Conservation (phyloP, 1,140 invertebrate genomes). For the Drosophila busckii region DNA sequence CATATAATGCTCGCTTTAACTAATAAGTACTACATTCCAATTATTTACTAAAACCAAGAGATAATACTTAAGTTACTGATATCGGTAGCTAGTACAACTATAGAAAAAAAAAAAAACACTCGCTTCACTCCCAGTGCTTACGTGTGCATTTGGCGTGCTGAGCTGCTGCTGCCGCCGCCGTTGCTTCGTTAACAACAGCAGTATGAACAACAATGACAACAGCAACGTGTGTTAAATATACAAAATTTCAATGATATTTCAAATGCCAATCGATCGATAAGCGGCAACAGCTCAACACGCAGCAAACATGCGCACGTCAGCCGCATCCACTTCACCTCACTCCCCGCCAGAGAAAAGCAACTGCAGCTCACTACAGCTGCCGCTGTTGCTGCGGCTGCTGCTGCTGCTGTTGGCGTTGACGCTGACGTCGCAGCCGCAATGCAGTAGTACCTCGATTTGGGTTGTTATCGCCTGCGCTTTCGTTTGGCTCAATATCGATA, state of each 20-base stretch:
- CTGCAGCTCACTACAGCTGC: slow-evolving; percentile 29
- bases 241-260: neutral
- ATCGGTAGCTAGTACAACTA: slow-evolving; percentile 2
- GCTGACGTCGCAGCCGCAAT: slow-evolving; percentile 49
- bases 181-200: slow-evolving; percentile 1
- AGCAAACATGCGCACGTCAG: slow-evolving; percentile 19
- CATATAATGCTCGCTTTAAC: too few relatives aligned
- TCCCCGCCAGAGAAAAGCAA: too few relatives aligned
- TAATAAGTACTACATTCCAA: too few relatives aligned
- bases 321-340: too few relatives aligned
- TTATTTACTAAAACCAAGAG: too few relatives aligned
- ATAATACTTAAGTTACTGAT: too few relatives aligned
- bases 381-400: too few relatives aligned
- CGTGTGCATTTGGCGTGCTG: slow-evolving; percentile 47
- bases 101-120: too few relatives aligned
- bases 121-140: slow-evolving; percentile 34
- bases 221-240: slow-evolving; percentile 3
- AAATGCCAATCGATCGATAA: slow-evolving; percentile 6
- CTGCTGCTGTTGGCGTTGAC: slow-evolving; percentile 35
- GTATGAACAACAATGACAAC: slow-evolving; percentile 13
- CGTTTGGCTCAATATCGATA: slow-evolving; percentile 78
- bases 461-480: slow-evolving; percentile 41
- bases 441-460: slow-evolving; percentile 67
- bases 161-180: slow-evolving; percentile 31
- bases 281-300: slow-evolving; percentile 35